These are phyloP conservation scores for Kryptolebias ocellatus DNA, from an alignment of 2,797 vertebrate genomes.

Conservation along the genomic window DNA sequence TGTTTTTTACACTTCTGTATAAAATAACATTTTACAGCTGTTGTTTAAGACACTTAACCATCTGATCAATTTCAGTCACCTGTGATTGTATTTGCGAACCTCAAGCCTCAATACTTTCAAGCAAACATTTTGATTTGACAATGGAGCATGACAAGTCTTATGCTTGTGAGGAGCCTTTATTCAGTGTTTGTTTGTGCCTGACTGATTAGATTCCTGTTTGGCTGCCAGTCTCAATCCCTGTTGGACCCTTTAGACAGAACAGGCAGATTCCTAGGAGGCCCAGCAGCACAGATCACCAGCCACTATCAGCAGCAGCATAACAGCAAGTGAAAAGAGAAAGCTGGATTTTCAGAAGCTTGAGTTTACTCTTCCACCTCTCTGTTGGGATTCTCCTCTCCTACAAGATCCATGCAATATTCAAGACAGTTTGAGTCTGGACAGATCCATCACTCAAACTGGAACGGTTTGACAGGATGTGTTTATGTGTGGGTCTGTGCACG, in stretches of 20 bases:
- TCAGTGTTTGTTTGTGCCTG: constrained; percentile 72
- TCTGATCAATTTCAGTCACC: constrained; percentile 48
- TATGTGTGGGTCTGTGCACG: constrained; percentile 21
- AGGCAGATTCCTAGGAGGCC: constrained; percentile 69
- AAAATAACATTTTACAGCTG: constrained; percentile 13
- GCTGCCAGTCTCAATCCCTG: constrained; percentile 63
- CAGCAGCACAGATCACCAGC: constrained; percentile 63
- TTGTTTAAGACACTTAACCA: constrained; percentile 52
- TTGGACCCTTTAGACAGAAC: constrained; percentile 67
- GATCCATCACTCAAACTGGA: constrained; percentile 66
- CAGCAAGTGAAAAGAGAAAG: constrained; percentile 35
- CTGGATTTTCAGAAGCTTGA: constrained; percentile 55
- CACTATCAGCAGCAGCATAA: constrained; percentile 54
- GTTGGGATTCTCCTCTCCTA: constrained; percentile 58
- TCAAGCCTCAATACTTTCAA: constrained; percentile 54
- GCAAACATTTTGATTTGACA: constrained; percentile 65
- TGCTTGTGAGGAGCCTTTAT: constrained; percentile 61
- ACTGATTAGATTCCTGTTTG: constrained; percentile 75
- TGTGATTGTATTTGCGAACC: constrained; percentile 59
- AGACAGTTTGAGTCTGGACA: constrained; percentile 57
- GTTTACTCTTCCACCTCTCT: constrained; percentile 55
- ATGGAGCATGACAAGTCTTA: constrained; percentile 66
- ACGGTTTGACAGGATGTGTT: constrained; percentile 46
- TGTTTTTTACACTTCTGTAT: constrained; percentile 19
- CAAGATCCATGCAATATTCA: constrained; percentile 69